Conservation (phyloP, 37 sponge, comb jelly and placozoan genomes). For the Bolinopsis microptera region DNA sequence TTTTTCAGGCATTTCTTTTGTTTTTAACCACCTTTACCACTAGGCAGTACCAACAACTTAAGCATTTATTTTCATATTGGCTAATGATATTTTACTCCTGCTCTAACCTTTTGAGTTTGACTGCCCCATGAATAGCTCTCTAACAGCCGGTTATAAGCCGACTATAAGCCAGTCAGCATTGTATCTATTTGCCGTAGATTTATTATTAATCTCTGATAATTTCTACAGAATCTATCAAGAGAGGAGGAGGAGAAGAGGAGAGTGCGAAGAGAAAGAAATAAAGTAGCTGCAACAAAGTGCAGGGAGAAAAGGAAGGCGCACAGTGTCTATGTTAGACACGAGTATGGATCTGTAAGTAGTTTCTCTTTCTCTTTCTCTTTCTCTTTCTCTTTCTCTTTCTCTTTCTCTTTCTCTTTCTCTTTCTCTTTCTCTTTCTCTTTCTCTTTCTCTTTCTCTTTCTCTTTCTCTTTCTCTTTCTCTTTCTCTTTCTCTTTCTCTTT, state of each 20-base stretch:
- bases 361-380: slow-evolving; percentile 31
- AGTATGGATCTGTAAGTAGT: not conserved
- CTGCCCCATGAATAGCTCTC: too few relatives aligned
- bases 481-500: slow-evolving; percentile 54
- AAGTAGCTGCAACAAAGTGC: slow-evolving; percentile 58
- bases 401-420: slow-evolving; percentile 54
- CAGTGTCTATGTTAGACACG: not conserved
- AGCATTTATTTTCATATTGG: too few relatives aligned
- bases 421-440: slow-evolving; percentile 54
- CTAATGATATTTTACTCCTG: too few relatives aligned
- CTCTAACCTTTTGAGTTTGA: too few relatives aligned
- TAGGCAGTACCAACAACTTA: too few relatives aligned
- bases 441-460: slow-evolving; percentile 54
- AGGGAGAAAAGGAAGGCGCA: slow-evolving; percentile 49
- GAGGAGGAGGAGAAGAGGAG: slow-evolving; percentile 64
- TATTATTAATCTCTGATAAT: too few relatives aligned
- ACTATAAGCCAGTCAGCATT: too few relatives aligned
- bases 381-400: slow-evolving; percentile 54
- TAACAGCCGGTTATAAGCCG: too few relatives aligned
- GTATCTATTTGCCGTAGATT: too few relatives aligned
- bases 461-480: slow-evolving; percentile 54
- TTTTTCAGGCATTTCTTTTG: too few relatives aligned
- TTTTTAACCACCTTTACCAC: too few relatives aligned
- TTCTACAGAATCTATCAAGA: not conserved
- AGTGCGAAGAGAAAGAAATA: slow-evolving; percentile 50